Evolutionary conservation across 2,797 vertebrate genomes (phyloP).

Genomic region (Cryptoblepharus egeriae): DNA sequence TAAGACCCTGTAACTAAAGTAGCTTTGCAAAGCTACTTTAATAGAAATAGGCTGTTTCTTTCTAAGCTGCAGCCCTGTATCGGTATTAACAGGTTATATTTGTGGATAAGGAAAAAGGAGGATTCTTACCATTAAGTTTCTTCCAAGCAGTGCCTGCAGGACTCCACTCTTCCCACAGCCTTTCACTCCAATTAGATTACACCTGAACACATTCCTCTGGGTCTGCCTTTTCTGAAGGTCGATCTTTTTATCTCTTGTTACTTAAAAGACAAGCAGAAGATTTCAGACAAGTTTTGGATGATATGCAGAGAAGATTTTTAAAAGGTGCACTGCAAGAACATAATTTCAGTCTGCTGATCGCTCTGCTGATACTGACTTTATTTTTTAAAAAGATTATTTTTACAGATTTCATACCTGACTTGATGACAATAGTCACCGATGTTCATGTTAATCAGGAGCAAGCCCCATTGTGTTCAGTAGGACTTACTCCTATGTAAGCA

Average conservation of each 20-base stretch:
- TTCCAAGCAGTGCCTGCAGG: constrained; percentile 92
- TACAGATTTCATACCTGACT: neutral
- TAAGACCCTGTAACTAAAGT: neutral
- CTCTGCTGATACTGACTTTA: too few relatives aligned
- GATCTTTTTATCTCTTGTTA: constrained; percentile 96
- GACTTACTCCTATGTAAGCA: too few relatives aligned
- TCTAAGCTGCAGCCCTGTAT: constrained; percentile 5
- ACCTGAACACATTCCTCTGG: constrained; percentile 95
- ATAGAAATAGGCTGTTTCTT: neutral
- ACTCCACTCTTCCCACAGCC: constrained; percentile 92
- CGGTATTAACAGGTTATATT: neutral
- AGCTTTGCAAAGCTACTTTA: neutral
- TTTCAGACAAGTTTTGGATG: neutral
- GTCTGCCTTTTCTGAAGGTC: constrained; percentile 98
- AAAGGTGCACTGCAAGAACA: neutral
- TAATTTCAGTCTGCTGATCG: neutral
- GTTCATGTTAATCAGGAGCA: too few relatives aligned
- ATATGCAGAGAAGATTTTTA: neutral
- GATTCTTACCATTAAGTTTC: constrained; percentile 86
- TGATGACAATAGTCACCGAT: neutral
- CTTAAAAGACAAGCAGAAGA: constrained; percentile 72
- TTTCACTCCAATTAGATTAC: constrained; percentile 90
- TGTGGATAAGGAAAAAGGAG: neutral
- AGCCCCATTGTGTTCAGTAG: too few relatives aligned
- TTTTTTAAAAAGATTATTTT: too few relatives aligned